Conservation (phyloP, 2,113 vertebrate species). For the Rhodinocichla rosea region DNA sequence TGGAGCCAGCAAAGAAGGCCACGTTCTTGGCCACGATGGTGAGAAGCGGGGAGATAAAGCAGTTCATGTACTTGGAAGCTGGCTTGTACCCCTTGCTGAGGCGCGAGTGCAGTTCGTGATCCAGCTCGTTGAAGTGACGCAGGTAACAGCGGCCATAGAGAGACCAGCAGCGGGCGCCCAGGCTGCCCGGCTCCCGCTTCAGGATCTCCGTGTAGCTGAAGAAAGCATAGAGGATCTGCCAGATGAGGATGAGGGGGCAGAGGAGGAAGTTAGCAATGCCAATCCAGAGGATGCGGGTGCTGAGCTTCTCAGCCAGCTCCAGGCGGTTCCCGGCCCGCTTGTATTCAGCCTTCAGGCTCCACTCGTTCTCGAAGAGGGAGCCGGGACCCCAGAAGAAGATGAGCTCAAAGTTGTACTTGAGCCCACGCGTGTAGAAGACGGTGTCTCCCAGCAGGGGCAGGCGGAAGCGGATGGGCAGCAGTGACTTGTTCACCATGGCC, state of each 20-base stretch:
- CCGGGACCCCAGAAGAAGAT: conserved; percentile 98
- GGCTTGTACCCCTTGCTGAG: conserved; percentile 97
- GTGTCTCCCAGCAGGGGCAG: conserved; percentile 84
- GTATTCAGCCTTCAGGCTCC: conserved; percentile 95
- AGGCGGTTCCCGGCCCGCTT: conserved; percentile 89
- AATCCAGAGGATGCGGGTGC: conserved; percentile 95
- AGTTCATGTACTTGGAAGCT: conserved; percentile 99
- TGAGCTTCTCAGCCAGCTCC: conserved; percentile 91
- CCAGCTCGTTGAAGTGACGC: conserved; percentile 96
- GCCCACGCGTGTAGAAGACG: conserved; percentile 92
- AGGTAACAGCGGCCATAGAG: conserved; percentile 96
- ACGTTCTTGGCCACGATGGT: conserved; percentile 95
- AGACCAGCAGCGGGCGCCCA: conserved; percentile 97
- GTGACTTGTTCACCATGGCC: conserved; percentile 97
- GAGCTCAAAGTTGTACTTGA: conserved; percentile 99
- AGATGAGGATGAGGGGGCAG: conserved; percentile 95
- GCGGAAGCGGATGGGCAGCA: conserved; percentile 90
- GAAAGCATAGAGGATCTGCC: conserved; percentile 98
- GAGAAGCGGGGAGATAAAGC: conserved; percentile 93
- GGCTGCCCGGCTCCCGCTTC: conserved; percentile 92
- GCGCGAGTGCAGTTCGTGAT: conserved; percentile 93
- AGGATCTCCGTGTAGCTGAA: conserved; percentile 98
- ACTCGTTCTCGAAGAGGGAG: conserved; percentile 95
- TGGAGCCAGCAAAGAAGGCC: conserved; percentile 95
- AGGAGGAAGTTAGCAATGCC: conserved; percentile 95